Percentiles rank a stretch among this genome's conserved stretches.
Evolutionary conservation across 1,140 invertebrate genomes (phyloP).

Genomic region (Drosophila carrolli): DNA sequence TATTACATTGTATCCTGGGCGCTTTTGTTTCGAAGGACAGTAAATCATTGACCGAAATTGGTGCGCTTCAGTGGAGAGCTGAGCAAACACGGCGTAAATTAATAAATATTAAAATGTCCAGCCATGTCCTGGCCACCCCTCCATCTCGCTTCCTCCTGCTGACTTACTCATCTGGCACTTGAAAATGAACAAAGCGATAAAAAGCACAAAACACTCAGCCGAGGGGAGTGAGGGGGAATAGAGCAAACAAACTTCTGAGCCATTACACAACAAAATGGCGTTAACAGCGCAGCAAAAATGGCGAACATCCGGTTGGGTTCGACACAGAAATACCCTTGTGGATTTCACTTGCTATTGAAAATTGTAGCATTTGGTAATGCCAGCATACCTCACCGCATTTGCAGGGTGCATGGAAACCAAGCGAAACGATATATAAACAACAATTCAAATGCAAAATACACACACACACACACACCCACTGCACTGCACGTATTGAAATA

Average conservation of each 20-base stretch:
- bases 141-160: neutral
- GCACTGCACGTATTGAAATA: slow-evolving; percentile 46
- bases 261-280: slow-evolving; percentile 74
- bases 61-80: slow-evolving; percentile 43
- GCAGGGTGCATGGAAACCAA: slow-evolving; percentile 9
- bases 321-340: neutral
- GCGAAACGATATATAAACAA: slow-evolving; percentile 50
- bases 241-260: slow-evolving; percentile 67
- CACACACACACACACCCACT: slow-evolving; percentile 1
- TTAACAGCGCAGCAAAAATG: slow-evolving; percentile 45
- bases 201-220: slow-evolving; percentile 35
- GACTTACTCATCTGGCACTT: slow-evolving; percentile 43
- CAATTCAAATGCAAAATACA: slow-evolving; percentile 33
- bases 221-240: neutral
- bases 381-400: neutral
- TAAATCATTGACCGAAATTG: slow-evolving; percentile 59
- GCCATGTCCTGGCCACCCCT: slow-evolving; percentile 9
- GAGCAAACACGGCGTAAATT: slow-evolving; percentile 66
- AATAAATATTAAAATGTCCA: slow-evolving; percentile 70
- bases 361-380: neutral
- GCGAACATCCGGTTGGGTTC: neutral
- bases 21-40: slow-evolving; percentile 8
- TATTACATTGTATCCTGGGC: neutral
- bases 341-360: neutral
- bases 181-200: slow-evolving; percentile 48